These are phyloP conservation scores for Marasmarcha lunaedactyla DNA, from an alignment of 2,888 invertebrate genomes.

Conservation along the genomic window DNA sequence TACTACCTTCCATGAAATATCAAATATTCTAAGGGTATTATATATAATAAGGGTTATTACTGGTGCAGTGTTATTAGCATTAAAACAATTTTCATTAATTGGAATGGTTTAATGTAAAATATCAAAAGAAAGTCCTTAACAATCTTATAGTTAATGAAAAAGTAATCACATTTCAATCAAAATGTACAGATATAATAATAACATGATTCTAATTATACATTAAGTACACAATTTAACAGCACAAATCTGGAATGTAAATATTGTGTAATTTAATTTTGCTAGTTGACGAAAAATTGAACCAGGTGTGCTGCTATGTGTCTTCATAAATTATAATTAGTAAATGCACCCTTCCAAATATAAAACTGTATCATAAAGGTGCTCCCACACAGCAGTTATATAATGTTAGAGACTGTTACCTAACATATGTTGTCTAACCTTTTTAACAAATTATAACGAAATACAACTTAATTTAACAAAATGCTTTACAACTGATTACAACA, in stretches of 20 bases:
- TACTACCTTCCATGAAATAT: no score
- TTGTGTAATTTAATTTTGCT: constrained; percentile 7
- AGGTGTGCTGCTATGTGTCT: constrained; percentile 24
- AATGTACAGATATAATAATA: constrained; percentile 56
- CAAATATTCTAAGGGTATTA: no score
- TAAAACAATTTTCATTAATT: constrained; percentile 12
- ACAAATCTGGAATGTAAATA: constrained; percentile 52
- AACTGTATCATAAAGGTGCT: no score
- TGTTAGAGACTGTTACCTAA: no score
- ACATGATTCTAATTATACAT: constrained; percentile 27
- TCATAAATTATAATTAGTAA: constrained; percentile 11
- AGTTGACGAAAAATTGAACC: constrained; percentile 24
- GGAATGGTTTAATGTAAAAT: constrained; percentile 42
- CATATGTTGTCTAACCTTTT: no score
- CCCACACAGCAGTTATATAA: no score
- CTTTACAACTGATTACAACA: no score
- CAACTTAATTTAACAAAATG: no score
- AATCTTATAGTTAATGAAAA: neutral
- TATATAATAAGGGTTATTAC: no score
- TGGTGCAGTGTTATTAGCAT: no score
- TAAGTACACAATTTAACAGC: constrained; percentile 63
- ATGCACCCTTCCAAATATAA: constrained; percentile 13
- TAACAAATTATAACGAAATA: no score
- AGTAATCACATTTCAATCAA: constrained; percentile 21
- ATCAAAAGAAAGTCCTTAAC: constrained; percentile 5